Evolutionary conservation across 1,140 invertebrate genomes (phyloP), one percentile per base, ranked within the genome.

Genomic region (Whitmania pigra): DNA sequence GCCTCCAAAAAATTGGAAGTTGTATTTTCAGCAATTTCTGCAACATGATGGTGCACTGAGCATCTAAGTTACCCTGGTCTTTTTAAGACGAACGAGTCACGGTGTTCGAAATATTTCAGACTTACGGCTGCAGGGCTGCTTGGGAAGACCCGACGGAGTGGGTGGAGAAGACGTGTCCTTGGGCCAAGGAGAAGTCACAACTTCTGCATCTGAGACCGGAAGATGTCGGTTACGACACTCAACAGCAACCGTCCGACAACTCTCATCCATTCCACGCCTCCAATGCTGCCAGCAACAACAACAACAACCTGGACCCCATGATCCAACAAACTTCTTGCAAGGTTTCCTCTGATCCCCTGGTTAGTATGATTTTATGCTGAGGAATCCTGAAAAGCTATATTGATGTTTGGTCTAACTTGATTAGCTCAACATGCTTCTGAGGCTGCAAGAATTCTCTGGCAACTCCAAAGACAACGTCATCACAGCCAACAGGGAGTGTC

Each of bases 141-240:
- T 93, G 90, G 86, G 88, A 91, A 76, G 93, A 97, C 85, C 94
- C 94, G 1, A 86, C 90, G 11, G 88, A 89, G 54, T 95, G 93
- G 83, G 88, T 97, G 71, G 84, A 88, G 49, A 88, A 92, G 73
- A 89, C 90, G 2, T 97, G 95, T 83, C 94, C 94, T 1, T 97
- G 94, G 94, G 70, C 75, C 15, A 75, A 75, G 57, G 71, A 74
- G 29, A 54, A 27, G 43, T 49, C 22, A 2, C 69, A 86, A 54
- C 76, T 84, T 60, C 78, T 84, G 57, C 84, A 85, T 71, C 79
- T 89, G 43, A 82, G 87, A 71, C 87, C 87, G 11, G 88, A 89
- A 78, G 88, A 89, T 80, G 88, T 89, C 67, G 88, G 88, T 6
- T 89, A 88, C 76, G 88, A 18, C 77, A 80, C 71, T 71, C 69